Conservation (phyloP, 2,113 vertebrate species). For the Emydocephalus ijimae region DNA sequence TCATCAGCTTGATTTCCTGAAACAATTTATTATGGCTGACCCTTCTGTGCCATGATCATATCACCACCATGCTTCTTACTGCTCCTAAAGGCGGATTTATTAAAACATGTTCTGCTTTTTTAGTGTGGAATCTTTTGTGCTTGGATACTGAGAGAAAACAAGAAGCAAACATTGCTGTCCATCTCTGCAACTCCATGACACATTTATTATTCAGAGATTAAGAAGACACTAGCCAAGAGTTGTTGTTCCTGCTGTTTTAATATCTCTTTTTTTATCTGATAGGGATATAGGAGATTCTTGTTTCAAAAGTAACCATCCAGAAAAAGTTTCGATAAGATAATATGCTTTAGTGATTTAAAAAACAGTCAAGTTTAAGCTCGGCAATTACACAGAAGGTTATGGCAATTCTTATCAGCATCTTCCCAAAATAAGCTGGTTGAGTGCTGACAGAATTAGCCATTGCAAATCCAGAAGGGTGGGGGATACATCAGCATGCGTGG, state of each 20-base stretch:
- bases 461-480: background rate
- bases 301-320: conserved; percentile 5
- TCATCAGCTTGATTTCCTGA: background rate
- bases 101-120: background rate
- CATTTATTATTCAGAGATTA: conserved; percentile 59
- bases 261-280: background rate
- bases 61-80: background rate
- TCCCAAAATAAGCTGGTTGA: background rate
- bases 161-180: conserved; percentile 51
- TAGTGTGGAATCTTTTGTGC: conserved; percentile 47
- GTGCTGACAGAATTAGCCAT: background rate
- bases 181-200: conserved; percentile 56
- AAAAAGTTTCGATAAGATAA: conserved; percentile 33
- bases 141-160: conserved; percentile 55
- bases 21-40: background rate
- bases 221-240: conserved; percentile 48
- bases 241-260: conserved; percentile 40
- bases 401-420: background rate
- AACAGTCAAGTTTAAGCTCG: background rate
- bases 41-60: background rate
- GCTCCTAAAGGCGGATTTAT: background rate
- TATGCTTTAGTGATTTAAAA: fast-evolving
- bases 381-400: background rate
- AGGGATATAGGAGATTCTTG: conserved; percentile 51
- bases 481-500: background rate